phyloP scores from a whole-genome alignment of 2,113 vertebrate genomes.

The Alces alces region DNA sequence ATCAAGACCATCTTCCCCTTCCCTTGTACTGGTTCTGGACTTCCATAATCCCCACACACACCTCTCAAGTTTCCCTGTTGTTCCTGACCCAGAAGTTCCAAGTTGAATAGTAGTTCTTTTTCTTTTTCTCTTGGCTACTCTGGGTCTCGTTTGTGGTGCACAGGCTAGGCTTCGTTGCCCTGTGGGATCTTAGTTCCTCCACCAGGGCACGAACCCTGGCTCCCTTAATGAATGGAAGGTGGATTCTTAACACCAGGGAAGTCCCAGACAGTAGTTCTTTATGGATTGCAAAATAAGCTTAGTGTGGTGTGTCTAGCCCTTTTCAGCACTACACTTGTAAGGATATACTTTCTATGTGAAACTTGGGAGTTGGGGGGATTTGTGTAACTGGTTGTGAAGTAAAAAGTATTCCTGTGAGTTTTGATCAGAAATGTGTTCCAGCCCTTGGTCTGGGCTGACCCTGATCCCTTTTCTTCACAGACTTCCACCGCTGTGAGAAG shows the following conservation, averaged over 20 bases:
- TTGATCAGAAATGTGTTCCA: not conserved
- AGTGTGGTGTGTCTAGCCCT: not conserved
- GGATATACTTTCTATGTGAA: not conserved
- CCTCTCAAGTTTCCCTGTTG: not conserved
- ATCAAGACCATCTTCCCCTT: not conserved
- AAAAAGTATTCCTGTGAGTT: not conserved
- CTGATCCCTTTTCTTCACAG: constrained; percentile 68
- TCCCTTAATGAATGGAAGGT: not conserved
- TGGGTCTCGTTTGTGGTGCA: not conserved
- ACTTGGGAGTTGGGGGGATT: not conserved
- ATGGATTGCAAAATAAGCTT: not conserved
- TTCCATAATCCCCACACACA: not conserved
- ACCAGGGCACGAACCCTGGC: not conserved
- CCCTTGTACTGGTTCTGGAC: not conserved
- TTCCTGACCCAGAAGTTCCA: not conserved
- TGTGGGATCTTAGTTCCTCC: not conserved
- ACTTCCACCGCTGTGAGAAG: constrained; percentile 90
- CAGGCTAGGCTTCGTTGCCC: not conserved
- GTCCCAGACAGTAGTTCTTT: not conserved
- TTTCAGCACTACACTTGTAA: not conserved
- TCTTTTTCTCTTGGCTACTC: not conserved
- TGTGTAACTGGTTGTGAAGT: not conserved
- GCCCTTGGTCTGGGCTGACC: not conserved
- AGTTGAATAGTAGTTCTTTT: not conserved
- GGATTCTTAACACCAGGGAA: not conserved